Evolutionary conservation across 2,888 invertebrate species (phyloP).

Genomic region (Heliconius charithonia): DNA sequence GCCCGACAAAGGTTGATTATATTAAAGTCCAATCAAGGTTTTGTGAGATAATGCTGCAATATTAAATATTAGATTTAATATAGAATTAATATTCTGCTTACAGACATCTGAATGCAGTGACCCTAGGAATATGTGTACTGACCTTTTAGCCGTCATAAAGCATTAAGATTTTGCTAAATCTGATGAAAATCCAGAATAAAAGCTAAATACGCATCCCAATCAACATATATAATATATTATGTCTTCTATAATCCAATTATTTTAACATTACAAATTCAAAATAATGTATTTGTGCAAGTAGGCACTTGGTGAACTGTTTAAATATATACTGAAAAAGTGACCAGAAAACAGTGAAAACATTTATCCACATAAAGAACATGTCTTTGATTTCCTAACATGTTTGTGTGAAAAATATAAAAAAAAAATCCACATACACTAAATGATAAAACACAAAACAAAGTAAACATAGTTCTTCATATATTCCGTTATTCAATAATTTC

Average conservation of each 20-base stretch:
- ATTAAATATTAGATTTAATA: constrained; percentile 83
- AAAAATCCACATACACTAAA: constrained; percentile 36
- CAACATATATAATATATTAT: constrained; percentile 49
- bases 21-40: constrained; percentile 80
- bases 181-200: constrained; percentile 59
- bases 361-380: constrained; percentile 52
- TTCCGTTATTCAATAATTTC: neutral
- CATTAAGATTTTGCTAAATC: constrained; percentile 49
- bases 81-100: constrained; percentile 70
- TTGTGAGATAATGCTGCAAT: constrained; percentile 80
- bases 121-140: constrained; percentile 77
- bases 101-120: constrained; percentile 70
- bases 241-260: constrained; percentile 54
- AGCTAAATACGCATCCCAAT: constrained; percentile 56
- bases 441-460: constrained; percentile 35
- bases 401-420: constrained; percentile 39
- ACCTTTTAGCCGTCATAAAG: constrained; percentile 65
- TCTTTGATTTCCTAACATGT: constrained; percentile 46
- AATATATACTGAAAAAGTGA: constrained; percentile 78
- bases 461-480: constrained; percentile 27
- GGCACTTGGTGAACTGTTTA: constrained; percentile 73
- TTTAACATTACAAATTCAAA: constrained; percentile 51
- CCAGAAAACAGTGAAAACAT: constrained; percentile 74
- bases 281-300: constrained; percentile 62
- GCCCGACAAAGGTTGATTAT: constrained; percentile 76